Evolutionary conservation across 2,888 invertebrate genomes (phyloP).

Genomic region (Exocentrus adspersus): DNA sequence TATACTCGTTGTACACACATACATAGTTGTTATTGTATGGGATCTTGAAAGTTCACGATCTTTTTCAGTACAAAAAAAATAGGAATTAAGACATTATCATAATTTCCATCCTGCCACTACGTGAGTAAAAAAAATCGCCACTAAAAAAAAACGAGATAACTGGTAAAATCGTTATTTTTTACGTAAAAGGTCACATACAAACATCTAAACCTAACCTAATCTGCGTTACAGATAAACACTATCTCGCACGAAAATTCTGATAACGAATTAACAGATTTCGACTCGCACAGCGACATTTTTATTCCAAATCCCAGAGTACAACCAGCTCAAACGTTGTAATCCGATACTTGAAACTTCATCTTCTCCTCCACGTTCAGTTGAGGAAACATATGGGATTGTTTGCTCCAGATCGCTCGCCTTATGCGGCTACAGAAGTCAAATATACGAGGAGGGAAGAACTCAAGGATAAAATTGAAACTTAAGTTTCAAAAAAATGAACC

Average conservation of each 20-base stretch:
- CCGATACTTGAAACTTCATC: not conserved
- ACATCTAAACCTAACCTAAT: not conserved
- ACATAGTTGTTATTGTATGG: no score
- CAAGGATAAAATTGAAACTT: no score
- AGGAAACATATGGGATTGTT: conserved; percentile 2
- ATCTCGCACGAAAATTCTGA: not conserved
- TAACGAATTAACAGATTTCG: conserved; percentile 2
- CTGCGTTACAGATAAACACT: not conserved
- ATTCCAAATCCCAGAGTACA: not conserved
- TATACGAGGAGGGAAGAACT: not conserved
- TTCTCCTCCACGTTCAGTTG: not conserved
- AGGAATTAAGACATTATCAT: no score
- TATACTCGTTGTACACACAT: no score
- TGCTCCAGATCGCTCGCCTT: not conserved
- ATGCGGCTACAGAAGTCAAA: not conserved
- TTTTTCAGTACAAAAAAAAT: no score
- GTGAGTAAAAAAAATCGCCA: no score
- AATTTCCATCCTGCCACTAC: no score
- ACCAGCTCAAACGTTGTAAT: not conserved
- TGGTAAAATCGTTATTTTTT: not conserved
- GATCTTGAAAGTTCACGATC: no score
- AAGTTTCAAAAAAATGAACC: no score
- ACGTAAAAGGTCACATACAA: not conserved
- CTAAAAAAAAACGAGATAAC: no score
- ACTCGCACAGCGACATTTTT: not conserved